These are phyloP conservation scores for Misgurnus anguillicaudatus DNA, from an alignment of 2,113 vertebrate species.

Conservation along the genomic window DNA sequence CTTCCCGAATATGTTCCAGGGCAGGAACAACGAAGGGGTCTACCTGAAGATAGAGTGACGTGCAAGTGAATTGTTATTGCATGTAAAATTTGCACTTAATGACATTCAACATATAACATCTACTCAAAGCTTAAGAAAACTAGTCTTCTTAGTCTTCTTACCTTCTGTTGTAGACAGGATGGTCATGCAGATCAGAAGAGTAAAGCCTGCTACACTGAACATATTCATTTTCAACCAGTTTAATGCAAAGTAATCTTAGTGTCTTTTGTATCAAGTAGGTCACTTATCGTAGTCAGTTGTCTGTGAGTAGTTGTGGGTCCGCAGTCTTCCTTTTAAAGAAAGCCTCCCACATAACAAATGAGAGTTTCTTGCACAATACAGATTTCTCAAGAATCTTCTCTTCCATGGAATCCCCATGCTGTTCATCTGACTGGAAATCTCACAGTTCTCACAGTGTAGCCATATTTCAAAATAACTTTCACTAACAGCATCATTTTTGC, in stretches of 20 bases:
- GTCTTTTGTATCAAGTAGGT: not conserved
- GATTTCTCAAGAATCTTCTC: not conserved
- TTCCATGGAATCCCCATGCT: not conserved
- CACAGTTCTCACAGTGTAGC: not conserved
- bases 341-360: not conserved
- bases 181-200: slow-evolving; percentile 3
- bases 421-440: not conserved
- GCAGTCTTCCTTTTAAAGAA: slow-evolving; percentile 5
- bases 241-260: not conserved
- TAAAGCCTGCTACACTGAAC: not conserved
- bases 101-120: not conserved
- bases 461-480: not conserved
- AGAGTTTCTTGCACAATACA: not conserved
- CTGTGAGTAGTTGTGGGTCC: not conserved
- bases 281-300: not conserved
- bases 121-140: not conserved
- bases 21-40: slow-evolving; percentile 7
- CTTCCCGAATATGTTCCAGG: not conserved
- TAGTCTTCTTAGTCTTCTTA: not conserved
- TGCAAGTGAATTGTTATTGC: not conserved
- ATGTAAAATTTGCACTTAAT: not conserved
- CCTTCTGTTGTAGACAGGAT: not conserved
- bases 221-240: not conserved
- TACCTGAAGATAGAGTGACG: not conserved
- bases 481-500: not conserved